Evolutionary conservation across 2,113 vertebrate species (phyloP).

Genomic region (Datnioides undecimradiatus): DNA sequence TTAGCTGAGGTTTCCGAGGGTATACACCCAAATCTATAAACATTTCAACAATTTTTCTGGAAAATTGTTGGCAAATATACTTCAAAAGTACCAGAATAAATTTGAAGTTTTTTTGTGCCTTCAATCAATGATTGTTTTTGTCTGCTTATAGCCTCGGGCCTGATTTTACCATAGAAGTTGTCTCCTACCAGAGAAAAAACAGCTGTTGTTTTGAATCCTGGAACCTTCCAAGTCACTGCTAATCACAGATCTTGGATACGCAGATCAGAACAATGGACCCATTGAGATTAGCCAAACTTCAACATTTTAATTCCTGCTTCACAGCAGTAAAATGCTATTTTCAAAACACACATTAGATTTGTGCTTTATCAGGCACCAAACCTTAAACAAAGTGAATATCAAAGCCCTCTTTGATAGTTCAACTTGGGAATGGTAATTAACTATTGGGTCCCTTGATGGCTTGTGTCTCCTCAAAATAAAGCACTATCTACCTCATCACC

Average conservation of each 20-base stretch:
- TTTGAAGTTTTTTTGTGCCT: background rate
- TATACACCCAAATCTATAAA: background rate
- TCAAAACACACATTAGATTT: background rate
- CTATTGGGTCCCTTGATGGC: background rate
- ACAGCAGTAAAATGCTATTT: conserved; percentile 4
- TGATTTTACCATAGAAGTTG: background rate
- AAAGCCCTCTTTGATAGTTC: conserved; percentile 14
- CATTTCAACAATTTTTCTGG: conserved; percentile 8
- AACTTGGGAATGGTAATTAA: background rate
- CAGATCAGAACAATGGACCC: conserved; percentile 26
- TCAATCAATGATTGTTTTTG: background rate
- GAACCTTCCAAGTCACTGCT: background rate
- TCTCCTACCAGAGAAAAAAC: background rate
- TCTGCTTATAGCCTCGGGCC: background rate
- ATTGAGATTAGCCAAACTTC: background rate
- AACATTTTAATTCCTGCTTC: conserved; percentile 4
- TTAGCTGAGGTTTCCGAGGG: background rate
- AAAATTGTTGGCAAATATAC: background rate
- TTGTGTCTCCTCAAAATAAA: background rate
- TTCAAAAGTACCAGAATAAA: background rate
- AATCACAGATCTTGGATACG: conserved; percentile 25
- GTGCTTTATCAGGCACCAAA: background rate
- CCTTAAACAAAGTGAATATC: conserved; percentile 2
- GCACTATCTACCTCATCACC: background rate
- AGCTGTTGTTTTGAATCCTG: conserved; percentile 13